These are phyloP conservation scores for Zygaena filipendulae DNA, from an alignment of 2,888 invertebrate species.

Conservation along the genomic window DNA sequence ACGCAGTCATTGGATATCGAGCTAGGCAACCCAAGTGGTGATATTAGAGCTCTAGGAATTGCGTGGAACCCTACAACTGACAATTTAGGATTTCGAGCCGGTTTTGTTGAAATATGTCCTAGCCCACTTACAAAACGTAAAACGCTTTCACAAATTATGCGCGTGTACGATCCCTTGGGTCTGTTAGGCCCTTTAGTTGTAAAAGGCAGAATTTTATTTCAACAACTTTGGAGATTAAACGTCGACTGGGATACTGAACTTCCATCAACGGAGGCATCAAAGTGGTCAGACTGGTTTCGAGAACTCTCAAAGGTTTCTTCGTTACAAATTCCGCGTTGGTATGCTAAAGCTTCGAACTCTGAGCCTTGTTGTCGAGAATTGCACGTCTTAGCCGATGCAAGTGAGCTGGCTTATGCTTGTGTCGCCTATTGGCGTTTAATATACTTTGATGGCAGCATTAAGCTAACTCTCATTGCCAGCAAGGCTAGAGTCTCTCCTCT, in stretches of 20 bases:
- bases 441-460: constrained; percentile 2
- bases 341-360: too few relatives aligned
- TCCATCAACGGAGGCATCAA: not conserved
- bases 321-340: constrained; percentile 10
- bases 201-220: constrained; percentile 9
- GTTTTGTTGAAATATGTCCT: constrained; percentile 12
- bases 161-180: constrained; percentile 9
- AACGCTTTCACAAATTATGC: constrained; percentile 6
- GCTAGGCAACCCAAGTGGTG: constrained; percentile 5
- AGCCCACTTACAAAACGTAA: constrained; percentile 11
- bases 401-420: constrained; percentile 10
- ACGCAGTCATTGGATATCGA: constrained; percentile 6
- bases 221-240: constrained; percentile 6
- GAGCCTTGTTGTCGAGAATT: constrained; percentile 8
- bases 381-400: constrained; percentile 12
- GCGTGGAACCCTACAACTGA: constrained; percentile 12
- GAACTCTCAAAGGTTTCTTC: constrained; percentile 2
- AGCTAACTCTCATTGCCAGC: constrained; percentile 7
- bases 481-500: constrained; percentile 9
- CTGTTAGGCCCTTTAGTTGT: constrained; percentile 6
- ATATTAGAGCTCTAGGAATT: constrained; percentile 13
- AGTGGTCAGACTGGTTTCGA: constrained; percentile 6
- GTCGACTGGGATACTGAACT: constrained; percentile 8
- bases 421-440: constrained; percentile 9
- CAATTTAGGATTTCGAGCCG: constrained; percentile 9